phyloP scores from a whole-genome alignment of 2,113 vertebrate species.

The Corvus moneduloides region DNA sequence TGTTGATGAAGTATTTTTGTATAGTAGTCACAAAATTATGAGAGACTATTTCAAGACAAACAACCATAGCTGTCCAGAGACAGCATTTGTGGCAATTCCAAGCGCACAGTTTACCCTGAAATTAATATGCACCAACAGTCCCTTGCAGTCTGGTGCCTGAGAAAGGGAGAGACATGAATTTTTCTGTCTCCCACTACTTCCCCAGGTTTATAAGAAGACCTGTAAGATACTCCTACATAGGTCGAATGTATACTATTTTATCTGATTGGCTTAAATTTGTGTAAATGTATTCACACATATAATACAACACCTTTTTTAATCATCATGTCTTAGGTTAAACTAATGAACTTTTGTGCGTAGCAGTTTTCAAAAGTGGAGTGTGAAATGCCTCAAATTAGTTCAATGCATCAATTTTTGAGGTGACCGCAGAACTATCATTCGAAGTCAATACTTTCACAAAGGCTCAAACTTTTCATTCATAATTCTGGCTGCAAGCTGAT shows the following conservation, averaged over 20 bases:
- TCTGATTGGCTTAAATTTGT: not conserved
- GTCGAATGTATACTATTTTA: not conserved
- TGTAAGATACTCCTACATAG: not conserved
- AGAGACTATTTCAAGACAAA: constrained; percentile 27
- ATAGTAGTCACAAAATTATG: constrained; percentile 12
- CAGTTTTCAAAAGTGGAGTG: not conserved
- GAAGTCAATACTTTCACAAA: not conserved
- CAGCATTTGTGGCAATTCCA: constrained; percentile 46
- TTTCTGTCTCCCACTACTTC: not conserved
- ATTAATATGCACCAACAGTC: constrained; percentile 57
- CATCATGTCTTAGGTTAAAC: not conserved
- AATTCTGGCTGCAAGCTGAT: constrained; percentile 40
- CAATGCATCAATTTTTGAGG: not conserved
- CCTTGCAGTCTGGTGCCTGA: constrained; percentile 26
- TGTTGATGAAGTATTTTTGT: constrained; percentile 15
- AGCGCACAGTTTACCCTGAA: constrained; percentile 9
- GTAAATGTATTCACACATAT: not conserved
- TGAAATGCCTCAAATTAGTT: not conserved
- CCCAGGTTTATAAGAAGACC: not conserved
- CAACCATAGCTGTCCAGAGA: constrained; percentile 12
- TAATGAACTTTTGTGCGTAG: not conserved
- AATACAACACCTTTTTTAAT: not conserved
- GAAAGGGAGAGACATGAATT: not conserved
- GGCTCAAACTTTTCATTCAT: constrained; percentile 54
- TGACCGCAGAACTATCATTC: not conserved